A percentile compares a stretch with the other conserved stretches of the same genome.
Conservation (phyloP, 2,113 vertebrate genomes). For the Henicopernis longicauda region DNA sequence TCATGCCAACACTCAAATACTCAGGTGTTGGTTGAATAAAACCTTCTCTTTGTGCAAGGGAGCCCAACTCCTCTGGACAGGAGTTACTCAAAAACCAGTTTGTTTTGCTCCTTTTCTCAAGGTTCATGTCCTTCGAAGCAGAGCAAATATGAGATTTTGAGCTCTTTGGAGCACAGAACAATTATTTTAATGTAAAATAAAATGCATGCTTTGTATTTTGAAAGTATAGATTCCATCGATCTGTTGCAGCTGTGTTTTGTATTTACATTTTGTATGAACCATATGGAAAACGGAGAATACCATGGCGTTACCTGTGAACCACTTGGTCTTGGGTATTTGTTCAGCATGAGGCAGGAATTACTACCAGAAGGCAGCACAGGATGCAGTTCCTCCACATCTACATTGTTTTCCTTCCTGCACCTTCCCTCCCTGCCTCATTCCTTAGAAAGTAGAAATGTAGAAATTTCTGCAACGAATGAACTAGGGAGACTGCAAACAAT, state of each 20-base stretch:
- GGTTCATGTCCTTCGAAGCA: not conserved
- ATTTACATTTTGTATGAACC: not conserved
- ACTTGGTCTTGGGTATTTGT: not conserved
- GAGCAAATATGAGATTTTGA: not conserved
- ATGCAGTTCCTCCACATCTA: not conserved
- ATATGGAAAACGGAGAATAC: not conserved
- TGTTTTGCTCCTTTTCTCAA: not conserved
- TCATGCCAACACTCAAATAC: not conserved
- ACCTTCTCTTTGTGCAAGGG: not conserved
- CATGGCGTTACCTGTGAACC: not conserved
- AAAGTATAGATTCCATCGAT: not conserved
- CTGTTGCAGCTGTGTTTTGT: not conserved
- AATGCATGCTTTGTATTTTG: not conserved
- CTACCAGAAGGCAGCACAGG: not conserved
- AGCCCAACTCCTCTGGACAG: not conserved
- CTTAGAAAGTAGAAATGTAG: not conserved
- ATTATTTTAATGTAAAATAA: not conserved
- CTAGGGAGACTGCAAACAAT: not conserved
- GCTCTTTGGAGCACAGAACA: not conserved
- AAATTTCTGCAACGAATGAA: not conserved
- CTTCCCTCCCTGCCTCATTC: not conserved
- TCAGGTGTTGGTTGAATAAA: not conserved
- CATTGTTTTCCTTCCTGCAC: not conserved
- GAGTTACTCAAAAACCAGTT: not conserved
- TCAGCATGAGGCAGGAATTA: not conserved